A percentile compares a stretch with the other conserved stretches of the same genome.
Evolutionary conservation across 2,888 invertebrate species (phyloP).

Genomic region (Enchytraeus crypticus): DNA sequence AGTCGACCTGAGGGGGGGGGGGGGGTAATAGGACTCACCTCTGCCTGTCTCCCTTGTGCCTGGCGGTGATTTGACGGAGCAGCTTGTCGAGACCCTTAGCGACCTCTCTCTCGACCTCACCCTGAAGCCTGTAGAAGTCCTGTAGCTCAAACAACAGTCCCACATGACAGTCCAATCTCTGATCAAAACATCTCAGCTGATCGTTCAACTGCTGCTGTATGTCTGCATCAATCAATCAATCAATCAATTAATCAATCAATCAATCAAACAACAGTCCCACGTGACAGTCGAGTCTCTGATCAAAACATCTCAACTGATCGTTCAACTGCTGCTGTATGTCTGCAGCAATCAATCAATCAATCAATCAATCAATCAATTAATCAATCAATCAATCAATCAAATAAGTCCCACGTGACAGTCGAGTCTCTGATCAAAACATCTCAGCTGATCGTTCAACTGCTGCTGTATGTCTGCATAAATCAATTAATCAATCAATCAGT

Average conservation of each 20-base stretch:
- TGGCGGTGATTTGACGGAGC: conserved; percentile 68
- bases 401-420: too few species aligned
- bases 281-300: conserved; percentile 84
- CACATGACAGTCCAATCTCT: conserved; percentile 77
- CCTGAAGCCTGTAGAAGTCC: conserved; percentile 57
- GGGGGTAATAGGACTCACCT: too few species aligned
- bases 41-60: conserved; percentile 76
- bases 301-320: conserved; percentile 88
- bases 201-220: conserved; percentile 84
- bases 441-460: conserved; percentile 84
- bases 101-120: conserved; percentile 88
- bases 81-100: conserved; percentile 85
- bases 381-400: too few species aligned
- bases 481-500: neutral
- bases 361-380: too few species aligned
- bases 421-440: conserved; percentile 84
- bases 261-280: too few species aligned
- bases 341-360: conserved; percentile 49
- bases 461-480: conserved; percentile 74
- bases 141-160: conserved; percentile 50
- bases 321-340: conserved; percentile 84
- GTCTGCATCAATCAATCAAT: conserved; percentile 58
- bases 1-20: too few species aligned
- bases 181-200: conserved; percentile 85
- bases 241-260: too few species aligned